Conservation (phyloP, 2,888 invertebrate genomes). For the Octodonta nipae region DNA sequence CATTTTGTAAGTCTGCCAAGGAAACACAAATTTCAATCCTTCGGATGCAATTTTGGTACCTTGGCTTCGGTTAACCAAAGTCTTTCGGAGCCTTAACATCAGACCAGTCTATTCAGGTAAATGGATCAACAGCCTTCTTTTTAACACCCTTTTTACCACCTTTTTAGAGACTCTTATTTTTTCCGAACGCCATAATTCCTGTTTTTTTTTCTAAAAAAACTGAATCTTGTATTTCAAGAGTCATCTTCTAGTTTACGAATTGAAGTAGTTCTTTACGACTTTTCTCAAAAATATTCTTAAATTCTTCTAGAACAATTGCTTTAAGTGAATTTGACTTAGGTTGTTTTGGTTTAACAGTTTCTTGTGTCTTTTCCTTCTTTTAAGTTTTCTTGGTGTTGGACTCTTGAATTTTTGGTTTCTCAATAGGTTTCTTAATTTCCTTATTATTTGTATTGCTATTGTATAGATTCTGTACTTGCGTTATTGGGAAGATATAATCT, state of each 20-base stretch:
- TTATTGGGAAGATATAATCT: constrained; percentile 58
- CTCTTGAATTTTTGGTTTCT: constrained; percentile 29
- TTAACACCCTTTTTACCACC: no score
- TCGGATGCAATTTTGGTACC: no score
- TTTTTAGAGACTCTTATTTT: no score
- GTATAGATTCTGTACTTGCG: constrained; percentile 55
- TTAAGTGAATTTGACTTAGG: constrained; percentile 50
- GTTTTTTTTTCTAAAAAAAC: constrained; percentile 43
- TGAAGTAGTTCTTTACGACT: constrained; percentile 51
- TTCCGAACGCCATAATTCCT: no score
- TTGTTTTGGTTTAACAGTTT: constrained; percentile 41
- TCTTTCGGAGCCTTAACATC: no score
- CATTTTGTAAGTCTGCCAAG: no score
- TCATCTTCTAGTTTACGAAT: constrained; percentile 48
- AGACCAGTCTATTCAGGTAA: no score
- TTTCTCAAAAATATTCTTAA: constrained; percentile 39
- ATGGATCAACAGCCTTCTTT: no score
- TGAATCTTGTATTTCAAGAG: constrained; percentile 50
- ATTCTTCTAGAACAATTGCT: constrained; percentile 46
- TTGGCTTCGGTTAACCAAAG: no score
- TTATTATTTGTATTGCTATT: constrained; percentile 50
- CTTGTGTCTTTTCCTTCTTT: constrained; percentile 35
- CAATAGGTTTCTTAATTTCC: constrained; percentile 40
- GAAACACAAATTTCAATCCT: no score
- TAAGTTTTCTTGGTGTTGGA: constrained; percentile 15